Percentiles rank a stretch among this genome's conserved stretches.
Evolutionary conservation across 2,113 vertebrate genomes (phyloP).

Genomic region (Kobus ellipsiprymnus): DNA sequence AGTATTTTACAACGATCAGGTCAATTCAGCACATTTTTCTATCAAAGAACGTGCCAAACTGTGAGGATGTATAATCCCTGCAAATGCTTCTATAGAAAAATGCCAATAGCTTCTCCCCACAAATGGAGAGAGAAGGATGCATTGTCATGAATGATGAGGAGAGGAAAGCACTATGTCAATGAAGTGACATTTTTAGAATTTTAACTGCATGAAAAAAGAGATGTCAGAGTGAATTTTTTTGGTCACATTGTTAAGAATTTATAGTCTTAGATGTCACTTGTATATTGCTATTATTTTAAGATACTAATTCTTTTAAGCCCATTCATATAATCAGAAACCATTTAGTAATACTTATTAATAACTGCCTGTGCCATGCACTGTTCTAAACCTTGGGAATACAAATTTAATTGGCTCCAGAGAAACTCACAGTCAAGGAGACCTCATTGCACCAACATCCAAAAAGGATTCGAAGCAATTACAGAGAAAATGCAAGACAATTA

Average conservation of each 20-base stretch:
- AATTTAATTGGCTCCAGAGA: background rate
- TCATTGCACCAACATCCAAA: background rate
- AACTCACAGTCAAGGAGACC: background rate
- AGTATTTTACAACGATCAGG: conserved; percentile 17
- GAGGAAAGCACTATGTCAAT: background rate
- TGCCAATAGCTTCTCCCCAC: conserved; percentile 22
- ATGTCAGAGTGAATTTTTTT: background rate
- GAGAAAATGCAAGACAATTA: background rate
- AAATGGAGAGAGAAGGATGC: background rate
- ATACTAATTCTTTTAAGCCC: background rate
- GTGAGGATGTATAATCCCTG: conserved; percentile 10
- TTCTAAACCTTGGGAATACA: background rate
- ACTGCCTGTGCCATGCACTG: background rate
- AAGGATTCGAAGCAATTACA: conserved; percentile 8
- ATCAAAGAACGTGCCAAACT: conserved; percentile 2
- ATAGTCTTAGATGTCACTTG: background rate
- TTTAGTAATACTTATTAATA: conserved; percentile 19
- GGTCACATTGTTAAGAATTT: background rate
- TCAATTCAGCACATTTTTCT: conserved; percentile 49
- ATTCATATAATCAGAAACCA: background rate
- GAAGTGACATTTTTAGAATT: conserved; percentile 37
- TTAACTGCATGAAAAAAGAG: background rate
- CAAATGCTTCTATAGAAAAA: background rate
- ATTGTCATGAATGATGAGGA: conserved; percentile 21
- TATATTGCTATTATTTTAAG: background rate